Evolutionary conservation across 2,888 invertebrate species (phyloP).

Genomic region (Agrochola lychnidis): DNA sequence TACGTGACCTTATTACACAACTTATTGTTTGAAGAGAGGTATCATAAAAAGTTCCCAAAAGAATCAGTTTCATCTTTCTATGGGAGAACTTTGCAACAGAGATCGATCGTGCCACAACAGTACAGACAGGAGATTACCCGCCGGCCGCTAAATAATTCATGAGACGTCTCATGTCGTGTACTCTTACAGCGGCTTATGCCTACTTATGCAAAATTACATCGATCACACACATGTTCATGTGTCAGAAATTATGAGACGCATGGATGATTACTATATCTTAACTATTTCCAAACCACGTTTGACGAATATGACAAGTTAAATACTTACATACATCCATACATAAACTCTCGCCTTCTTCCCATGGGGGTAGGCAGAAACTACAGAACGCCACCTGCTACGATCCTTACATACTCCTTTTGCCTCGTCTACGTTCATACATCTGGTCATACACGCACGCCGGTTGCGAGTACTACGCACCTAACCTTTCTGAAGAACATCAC

Average conservation of each 20-base stretch:
- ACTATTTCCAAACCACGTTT: background rate
- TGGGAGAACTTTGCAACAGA: slow-evolving; percentile 29
- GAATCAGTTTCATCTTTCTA: slow-evolving; percentile 15
- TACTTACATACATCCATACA: too few relatives aligned
- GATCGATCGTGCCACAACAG: slow-evolving; percentile 24
- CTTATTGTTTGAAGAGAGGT: background rate
- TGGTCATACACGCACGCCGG: too few relatives aligned
- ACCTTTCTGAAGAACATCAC: too few relatives aligned
- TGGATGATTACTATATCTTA: background rate
- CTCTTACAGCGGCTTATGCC: slow-evolving; percentile 35
- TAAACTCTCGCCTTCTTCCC: too few relatives aligned
- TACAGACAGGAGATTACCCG: slow-evolving; percentile 40
- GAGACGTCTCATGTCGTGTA: slow-evolving; percentile 50
- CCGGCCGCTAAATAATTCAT: slow-evolving; percentile 54
- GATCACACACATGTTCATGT: slow-evolving; percentile 34
- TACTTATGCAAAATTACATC: slow-evolving; percentile 50
- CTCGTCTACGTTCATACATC: too few relatives aligned
- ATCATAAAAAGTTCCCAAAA: slow-evolving; percentile 6
- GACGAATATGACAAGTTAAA: too few relatives aligned
- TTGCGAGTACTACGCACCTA: too few relatives aligned
- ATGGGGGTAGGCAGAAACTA: too few relatives aligned
- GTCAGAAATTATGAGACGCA: slow-evolving; percentile 7
- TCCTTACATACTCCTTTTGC: too few relatives aligned
- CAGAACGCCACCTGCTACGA: too few relatives aligned
- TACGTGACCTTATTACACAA: background rate